Base-by-base conservation (phyloP, 2,797 vertebrate genomes). In the Phaenicophaeus curvirostris region DNA sequence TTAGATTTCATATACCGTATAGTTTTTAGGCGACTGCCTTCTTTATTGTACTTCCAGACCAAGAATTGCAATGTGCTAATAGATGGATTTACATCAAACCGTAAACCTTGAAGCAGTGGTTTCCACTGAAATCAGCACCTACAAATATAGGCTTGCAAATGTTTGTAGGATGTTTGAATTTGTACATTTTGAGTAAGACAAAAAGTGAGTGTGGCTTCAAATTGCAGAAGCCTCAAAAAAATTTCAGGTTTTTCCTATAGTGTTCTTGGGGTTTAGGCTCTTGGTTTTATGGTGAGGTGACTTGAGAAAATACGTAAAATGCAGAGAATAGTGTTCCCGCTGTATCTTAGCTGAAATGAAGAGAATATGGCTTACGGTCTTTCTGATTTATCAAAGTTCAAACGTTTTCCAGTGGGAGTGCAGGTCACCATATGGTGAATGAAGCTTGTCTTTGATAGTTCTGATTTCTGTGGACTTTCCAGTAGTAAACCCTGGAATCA, bases 341-440 rank as follows among this genome's bases (percentile, higher is more conserved):
- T 37, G 65, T 68, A 53, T 85, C 65, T 72, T 66, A 71, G 44
- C 75, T 93, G 75, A 93, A 51, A 79, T 67, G 12, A 59, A 73
- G 33, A 69, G 59, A 76, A 82, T 13, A 41, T 59, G 44, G 37
- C 33, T 83, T 77, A 58, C 53, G 55, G 30, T 50, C 53, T 80
- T 83, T 88, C 92, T 65, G 74, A 92, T 95, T 84, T 94, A 72
- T 53, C 42, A 48, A 90, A 94, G 42, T 90, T 93, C 75, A 57
- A 91, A 77, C 37, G 16, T 93, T 86, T 88, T 93, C 88, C 88
- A 77, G 39, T 88, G 73, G 58, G 71, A 93, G 61, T 54, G 21
- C 19, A 3, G 86, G 88, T 93, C 83, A 79, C 75, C 65, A 58
- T 86, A 72, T 72, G 71, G 69, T 67, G 67, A 75, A 73, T 76